A percentile compares a stretch with the other conserved stretches of the same genome.
These are phyloP conservation scores for Cremastinae sp. DNA, from an alignment of 2,888 invertebrate species.

Conservation along the genomic window DNA sequence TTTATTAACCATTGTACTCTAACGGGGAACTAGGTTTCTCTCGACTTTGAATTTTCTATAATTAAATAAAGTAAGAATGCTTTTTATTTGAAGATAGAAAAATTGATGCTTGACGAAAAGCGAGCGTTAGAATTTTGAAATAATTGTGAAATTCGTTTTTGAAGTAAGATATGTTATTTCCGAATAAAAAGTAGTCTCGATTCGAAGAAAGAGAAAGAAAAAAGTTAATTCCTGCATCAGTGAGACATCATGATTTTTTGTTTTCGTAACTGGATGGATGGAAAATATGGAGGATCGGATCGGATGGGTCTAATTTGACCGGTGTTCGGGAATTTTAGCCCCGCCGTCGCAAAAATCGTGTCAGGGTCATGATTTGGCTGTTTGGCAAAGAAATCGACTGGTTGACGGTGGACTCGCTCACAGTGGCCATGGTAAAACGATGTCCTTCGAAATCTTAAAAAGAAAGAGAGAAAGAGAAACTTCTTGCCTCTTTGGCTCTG, in stretches of 20 bases:
- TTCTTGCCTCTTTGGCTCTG: constrained; percentile 43
- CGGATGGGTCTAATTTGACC: constrained; percentile 53
- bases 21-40: no score
- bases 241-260: constrained; percentile 3
- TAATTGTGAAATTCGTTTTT: no score
- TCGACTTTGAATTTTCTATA: no score
- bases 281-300: constrained; percentile 22
- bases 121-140: no score
- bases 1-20: no score
- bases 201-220: no score
- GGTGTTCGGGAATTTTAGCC: constrained; percentile 47
- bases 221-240: neutral
- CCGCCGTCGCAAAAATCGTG: constrained; percentile 61
- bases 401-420: constrained; percentile 50
- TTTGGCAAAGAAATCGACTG: constrained; percentile 61
- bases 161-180: no score
- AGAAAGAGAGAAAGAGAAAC: constrained; percentile 28
- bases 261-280: constrained; percentile 13
- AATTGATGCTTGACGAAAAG: no score
- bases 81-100: no score
- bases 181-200: no score
- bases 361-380: constrained; percentile 67
- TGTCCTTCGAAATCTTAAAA: constrained; percentile 61
- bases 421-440: constrained; percentile 53
- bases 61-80: no score